Base-by-base conservation (phyloP, 2,113 vertebrate genomes). In the Motacilla tschutschensis region DNA sequence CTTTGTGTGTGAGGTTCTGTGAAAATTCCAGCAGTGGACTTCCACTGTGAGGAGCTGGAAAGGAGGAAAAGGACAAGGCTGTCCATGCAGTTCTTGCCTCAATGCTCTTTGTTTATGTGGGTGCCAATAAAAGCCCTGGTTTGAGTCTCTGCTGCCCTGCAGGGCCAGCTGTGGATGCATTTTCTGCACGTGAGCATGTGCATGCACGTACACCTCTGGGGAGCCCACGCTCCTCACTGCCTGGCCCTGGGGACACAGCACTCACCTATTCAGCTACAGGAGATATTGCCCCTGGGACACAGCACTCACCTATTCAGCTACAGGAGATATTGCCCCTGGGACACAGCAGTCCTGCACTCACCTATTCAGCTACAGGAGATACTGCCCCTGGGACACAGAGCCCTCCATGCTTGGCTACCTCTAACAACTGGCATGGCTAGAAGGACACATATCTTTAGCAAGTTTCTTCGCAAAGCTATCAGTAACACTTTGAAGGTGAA, bases 171-270 rank as follows among this genome's bases (percentile, higher is more conserved):
- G 54, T 1, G 0, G 1, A 14, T 0, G 4, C n/a, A 79, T 36
- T 36, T 51, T 44, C 47, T 21, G 7, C n/a, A 25, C 0, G 1
- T 14, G 33, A 51, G 36, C 1, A 0, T 15, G 33, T 19, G 36
- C 35, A 36, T 0, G 31, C 38, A 70, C 5, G 1, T 72, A 26
- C 36, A 12, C 20, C 47, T 19, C 1, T 1, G 41, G 74, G 70
- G 54, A 81, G 29, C 3, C 35, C 9, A 3, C 0, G 0, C 17
- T 81, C 54, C 26, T 8, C 10, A 4, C 31, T 14, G 63, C 25
- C 70, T 69, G 55, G 62, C 70, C 43, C 78, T 50, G 26, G n/a
- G 48, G 83, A 90, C 78, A 65, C 55, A 54, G 66, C 62, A 0
- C 53, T 59, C 3, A 53, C 29, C 74, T 29, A 16, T 8, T 50